Evolutionary conservation across 2,797 vertebrate genomes (phyloP).

Genomic region (Merluccius polli): DNA sequence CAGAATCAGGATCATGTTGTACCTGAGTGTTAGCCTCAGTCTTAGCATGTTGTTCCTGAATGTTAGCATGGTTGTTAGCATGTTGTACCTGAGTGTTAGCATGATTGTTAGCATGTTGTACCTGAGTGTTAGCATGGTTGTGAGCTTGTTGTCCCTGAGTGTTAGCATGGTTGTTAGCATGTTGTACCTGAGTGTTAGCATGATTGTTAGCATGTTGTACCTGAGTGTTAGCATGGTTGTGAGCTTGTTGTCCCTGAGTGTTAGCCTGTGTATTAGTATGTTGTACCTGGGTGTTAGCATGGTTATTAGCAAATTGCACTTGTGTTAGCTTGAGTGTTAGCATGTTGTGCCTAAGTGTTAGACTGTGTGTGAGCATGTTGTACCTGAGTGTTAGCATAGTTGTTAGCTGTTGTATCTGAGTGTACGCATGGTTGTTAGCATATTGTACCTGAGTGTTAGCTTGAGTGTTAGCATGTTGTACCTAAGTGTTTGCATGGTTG

Average conservation of each 20-base stretch:
- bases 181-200: not conserved
- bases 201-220: not conserved
- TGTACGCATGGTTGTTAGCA: not conserved
- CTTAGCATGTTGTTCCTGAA: too few species aligned
- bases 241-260: not conserved
- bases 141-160: too few species aligned
- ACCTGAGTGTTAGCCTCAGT: too few species aligned
- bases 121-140: too few species aligned
- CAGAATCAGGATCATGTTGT: too few species aligned
- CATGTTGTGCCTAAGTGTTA: not conserved
- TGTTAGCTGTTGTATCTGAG: not conserved
- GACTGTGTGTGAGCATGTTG: slow-evolving; percentile 40
- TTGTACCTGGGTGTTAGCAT: not conserved
- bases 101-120: too few species aligned
- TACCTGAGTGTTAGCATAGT: not conserved
- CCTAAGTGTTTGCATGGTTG: not conserved
- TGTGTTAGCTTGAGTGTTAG: not conserved
- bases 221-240: not conserved
- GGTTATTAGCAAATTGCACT: not conserved
- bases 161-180: too few species aligned
- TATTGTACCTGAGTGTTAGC: slow-evolving; percentile 82
- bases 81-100: too few species aligned
- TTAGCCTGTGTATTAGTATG: not conserved
- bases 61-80: too few species aligned
- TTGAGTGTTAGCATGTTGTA: slow-evolving; percentile 54